Evolutionary conservation across 1,140 invertebrate species (phyloP).

Genomic region (Radopholus similis): DNA sequence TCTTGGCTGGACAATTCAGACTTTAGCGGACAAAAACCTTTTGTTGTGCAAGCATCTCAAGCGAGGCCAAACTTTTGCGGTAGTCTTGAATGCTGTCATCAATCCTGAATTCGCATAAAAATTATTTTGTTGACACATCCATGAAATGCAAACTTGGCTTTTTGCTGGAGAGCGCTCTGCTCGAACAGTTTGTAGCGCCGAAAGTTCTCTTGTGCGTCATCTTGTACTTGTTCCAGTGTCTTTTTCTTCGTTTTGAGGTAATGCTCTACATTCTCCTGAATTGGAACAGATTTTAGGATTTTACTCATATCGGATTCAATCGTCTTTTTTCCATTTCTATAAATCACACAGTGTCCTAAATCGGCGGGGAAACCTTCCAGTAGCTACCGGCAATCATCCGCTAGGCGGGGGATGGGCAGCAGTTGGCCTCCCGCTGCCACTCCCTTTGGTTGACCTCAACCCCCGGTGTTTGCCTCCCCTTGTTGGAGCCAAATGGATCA

Average conservation of each 20-base stretch:
- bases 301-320: neutral
- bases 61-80: conserved; percentile 71
- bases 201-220: conserved; percentile 81
- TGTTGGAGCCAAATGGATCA: too few relatives aligned
- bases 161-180: conserved; percentile 76
- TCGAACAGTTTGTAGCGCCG: conserved; percentile 97
- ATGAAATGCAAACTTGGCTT: conserved; percentile 66
- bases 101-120: conserved; percentile 43
- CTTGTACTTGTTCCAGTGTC: conserved; percentile 76
- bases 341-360: too few relatives aligned
- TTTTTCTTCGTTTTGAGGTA: conserved; percentile 79
- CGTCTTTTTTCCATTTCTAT: too few relatives aligned
- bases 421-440: too few relatives aligned
- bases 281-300: conserved; percentile 37
- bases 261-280: conserved; percentile 87
- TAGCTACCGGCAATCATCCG: too few relatives aligned
- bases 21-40: conserved; percentile 68
- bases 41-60: conserved; percentile 62
- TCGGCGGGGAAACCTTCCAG: too few relatives aligned
- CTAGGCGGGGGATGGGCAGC: too few relatives aligned
- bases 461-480: too few relatives aligned
- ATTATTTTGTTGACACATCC: conserved; percentile 19
- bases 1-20: conserved; percentile 17
- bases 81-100: conserved; percentile 83
- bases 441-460: too few relatives aligned